Percentiles rank a stretch among this genome's conserved stretches.
Conservation (phyloP, 2,113 vertebrate genomes). For the Oryctolagus cuniculus region DNA sequence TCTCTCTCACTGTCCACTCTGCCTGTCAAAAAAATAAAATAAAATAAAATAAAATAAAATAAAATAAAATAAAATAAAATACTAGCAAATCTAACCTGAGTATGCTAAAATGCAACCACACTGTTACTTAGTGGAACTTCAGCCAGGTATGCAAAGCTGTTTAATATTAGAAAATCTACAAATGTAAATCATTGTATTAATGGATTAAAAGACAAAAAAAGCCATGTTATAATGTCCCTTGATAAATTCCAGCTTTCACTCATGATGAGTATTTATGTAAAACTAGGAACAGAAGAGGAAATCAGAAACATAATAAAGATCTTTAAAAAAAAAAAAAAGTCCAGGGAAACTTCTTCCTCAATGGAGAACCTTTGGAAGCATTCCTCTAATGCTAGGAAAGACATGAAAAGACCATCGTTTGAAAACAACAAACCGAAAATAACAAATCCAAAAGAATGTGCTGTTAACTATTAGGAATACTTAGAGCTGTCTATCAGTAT, state of each 20-base stretch:
- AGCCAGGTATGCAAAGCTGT: constrained; percentile 10
- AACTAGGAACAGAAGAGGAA: constrained; percentile 50
- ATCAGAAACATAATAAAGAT: neutral
- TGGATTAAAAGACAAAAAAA: constrained; percentile 11
- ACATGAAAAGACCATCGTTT: neutral
- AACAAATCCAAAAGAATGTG: constrained; percentile 15
- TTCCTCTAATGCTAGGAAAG: neutral
- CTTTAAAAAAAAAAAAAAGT: neutral
- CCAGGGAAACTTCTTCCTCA: neutral
- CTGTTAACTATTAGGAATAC: constrained; percentile 6
- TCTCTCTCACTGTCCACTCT: no score
- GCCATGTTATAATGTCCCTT: neutral
- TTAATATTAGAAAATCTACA: constrained; percentile 42
- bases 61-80: no score
- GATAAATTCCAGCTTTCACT: constrained; percentile 17
- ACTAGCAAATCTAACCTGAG: constrained; percentile 22
- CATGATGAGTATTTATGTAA: neutral
- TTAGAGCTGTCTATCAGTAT: neutral
- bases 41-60: no score
- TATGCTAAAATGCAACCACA: neutral
- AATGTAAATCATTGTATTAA: constrained; percentile 28
- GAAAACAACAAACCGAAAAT: constrained; percentile 19
- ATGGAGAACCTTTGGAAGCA: neutral
- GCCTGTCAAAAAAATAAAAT: no score
- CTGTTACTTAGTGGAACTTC: neutral